Evolutionary conservation across 2,797 vertebrate genomes (phyloP).

Genomic region (Gymnoscopelus braueri): DNA sequence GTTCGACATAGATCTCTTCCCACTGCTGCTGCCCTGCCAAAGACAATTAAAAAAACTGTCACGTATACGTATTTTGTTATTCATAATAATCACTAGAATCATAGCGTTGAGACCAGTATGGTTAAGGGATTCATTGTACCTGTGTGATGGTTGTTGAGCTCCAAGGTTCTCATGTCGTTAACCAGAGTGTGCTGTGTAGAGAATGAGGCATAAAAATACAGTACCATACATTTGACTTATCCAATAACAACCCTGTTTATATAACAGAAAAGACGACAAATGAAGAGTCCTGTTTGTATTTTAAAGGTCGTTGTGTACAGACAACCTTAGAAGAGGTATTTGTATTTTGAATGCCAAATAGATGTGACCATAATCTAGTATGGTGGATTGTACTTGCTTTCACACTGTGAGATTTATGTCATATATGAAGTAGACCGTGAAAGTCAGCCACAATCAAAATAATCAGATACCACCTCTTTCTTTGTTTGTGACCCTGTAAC

Average conservation of each 20-base stretch:
- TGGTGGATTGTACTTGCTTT: background rate
- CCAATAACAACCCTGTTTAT: background rate
- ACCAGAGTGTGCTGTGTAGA: constrained; percentile 64
- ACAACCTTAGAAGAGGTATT: too few species aligned
- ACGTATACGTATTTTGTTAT: background rate
- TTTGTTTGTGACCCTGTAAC: too few species aligned
- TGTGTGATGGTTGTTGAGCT: constrained; percentile 52
- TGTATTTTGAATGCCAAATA: too few species aligned
- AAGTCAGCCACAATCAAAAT: too few species aligned
- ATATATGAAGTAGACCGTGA: background rate
- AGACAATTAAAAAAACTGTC: constrained; percentile 19
- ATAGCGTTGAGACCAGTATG: too few species aligned
- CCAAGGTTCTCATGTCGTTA: constrained; percentile 60
- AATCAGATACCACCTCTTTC: too few species aligned
- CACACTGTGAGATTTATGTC: background rate
- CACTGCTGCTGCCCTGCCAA: constrained; percentile 53
- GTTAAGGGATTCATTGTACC: constrained; percentile 49
- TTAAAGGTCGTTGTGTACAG: too few species aligned
- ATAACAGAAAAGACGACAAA: constrained; percentile 19
- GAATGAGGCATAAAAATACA: background rate
- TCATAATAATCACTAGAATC: background rate
- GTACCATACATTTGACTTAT: background rate
- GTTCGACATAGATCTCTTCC: constrained; percentile 35
- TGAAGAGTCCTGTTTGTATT: too few species aligned
- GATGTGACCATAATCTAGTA: background rate